A percentile compares a stretch with the other conserved stretches of the same genome.
Conservation (phyloP, 1,140 invertebrate genomes). For the Drosophila yakuba region DNA sequence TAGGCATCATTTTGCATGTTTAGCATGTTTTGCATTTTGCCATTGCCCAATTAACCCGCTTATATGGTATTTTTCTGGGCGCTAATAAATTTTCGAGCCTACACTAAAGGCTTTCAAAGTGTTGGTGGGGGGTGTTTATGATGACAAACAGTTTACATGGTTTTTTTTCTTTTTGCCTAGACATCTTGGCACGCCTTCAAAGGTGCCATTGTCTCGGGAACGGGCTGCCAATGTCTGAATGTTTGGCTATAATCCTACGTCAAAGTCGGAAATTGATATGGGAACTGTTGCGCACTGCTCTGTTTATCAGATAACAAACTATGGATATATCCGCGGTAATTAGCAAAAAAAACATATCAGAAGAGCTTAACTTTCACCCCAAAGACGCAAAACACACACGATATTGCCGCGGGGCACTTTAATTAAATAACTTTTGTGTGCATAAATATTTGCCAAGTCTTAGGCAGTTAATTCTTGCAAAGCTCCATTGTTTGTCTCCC, state of each 20-base stretch:
- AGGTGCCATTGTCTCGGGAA: conserved; percentile 55
- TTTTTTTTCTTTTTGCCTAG: conserved; percentile 12
- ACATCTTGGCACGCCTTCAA: conserved; percentile 51
- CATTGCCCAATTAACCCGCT: conserved; percentile 76
- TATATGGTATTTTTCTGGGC: conserved; percentile 44
- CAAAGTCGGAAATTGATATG: conserved; percentile 56
- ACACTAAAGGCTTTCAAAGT: too few relatives aligned
- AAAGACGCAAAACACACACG: conserved; percentile 7
- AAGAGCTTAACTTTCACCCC: conserved; percentile 55
- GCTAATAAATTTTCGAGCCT: conserved; percentile 62
- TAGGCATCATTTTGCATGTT: conserved; percentile 45
- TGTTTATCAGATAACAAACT: conserved; percentile 39
- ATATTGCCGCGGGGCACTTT: conserved; percentile 27
- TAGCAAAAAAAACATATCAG: conserved; percentile 38
- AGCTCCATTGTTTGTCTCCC: conserved; percentile 30
- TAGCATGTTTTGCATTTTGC: conserved; percentile 70
- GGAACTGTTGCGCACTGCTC: conserved; percentile 34
- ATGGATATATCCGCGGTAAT: conserved; percentile 51
- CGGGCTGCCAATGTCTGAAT: conserved; percentile 60
- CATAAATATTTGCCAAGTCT: conserved; percentile 65
- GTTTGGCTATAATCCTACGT: conserved; percentile 45
- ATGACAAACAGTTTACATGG: conserved; percentile 49
- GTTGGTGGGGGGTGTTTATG: not conserved
- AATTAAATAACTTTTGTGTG: conserved; percentile 65
- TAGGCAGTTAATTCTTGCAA: conserved; percentile 37